These are phyloP conservation scores for Sinocyclocheilus anshuiensis DNA, from an alignment of 2,113 vertebrate species.

Conservation along the genomic window DNA sequence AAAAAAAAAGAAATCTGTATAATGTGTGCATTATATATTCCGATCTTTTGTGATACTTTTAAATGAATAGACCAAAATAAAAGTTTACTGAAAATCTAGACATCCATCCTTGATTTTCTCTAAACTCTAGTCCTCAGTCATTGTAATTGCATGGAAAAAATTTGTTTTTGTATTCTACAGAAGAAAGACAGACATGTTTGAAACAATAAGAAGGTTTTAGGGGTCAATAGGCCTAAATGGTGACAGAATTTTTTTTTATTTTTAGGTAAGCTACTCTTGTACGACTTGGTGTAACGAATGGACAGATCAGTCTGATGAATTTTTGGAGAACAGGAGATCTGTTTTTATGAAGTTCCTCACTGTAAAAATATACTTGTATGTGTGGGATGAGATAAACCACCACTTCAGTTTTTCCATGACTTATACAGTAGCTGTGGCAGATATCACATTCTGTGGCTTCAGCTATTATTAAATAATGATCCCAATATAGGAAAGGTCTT, in stretches of 20 bases:
- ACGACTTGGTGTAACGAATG: not conserved
- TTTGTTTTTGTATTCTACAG: not conserved
- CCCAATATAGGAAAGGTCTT: not conserved
- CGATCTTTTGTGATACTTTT: not conserved
- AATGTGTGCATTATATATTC: not conserved
- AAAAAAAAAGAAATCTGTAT: too few species aligned
- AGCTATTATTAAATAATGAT: slow-evolving; percentile 43
- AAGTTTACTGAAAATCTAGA: not conserved
- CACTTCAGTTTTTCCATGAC: slow-evolving; percentile 8
- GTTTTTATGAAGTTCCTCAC: not conserved
- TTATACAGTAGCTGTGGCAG: slow-evolving; percentile 7
- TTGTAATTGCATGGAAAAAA: not conserved
- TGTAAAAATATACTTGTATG: not conserved
- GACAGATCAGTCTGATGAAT: not conserved
- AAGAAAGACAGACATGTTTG: not conserved
- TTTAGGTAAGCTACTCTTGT: not conserved
- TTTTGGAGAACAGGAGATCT: not conserved
- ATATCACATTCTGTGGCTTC: slow-evolving; percentile 18
- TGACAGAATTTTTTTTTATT: not conserved
- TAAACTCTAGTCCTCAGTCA: not conserved
- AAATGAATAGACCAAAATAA: not conserved
- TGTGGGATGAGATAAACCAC: slow-evolving; percentile 18
- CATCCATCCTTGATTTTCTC: not conserved
- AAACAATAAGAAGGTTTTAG: not conserved
- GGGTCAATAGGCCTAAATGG: not conserved